Evolutionary conservation across 2,113 vertebrate genomes (phyloP), one percentile per base, ranked within the genome.

Genomic region (Periophthalmus modestus): DNA sequence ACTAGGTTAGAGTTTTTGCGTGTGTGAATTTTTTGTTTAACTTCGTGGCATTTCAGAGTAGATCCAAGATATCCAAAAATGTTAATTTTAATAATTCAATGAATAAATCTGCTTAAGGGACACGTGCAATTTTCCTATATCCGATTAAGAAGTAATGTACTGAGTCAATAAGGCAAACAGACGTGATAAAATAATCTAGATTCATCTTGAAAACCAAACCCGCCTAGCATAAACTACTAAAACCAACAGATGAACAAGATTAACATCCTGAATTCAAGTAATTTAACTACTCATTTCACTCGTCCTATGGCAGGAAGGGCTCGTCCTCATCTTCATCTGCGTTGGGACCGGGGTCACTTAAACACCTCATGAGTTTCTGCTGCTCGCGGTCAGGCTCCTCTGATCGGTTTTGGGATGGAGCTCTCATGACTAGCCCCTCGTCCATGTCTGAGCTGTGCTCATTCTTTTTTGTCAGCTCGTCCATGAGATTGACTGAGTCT

Each of bases 281-380:
- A n/a, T 55, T 55, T 10, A 55, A 55, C 19, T 21, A 2, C 10
- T 21, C n/a, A n/a, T 55, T 55, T 55, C 21, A 19, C 52, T 39
- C 16, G 0, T 4, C 14, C 91, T 73, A 94, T 19, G 93, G 95
- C 76, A 98, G 94, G 90, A 98, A 97, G 69, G 97, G 95, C 28
- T 98, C 95, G 0, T 96, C 96, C 83, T 96, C 96, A 0, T 95
- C 95, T 0, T 96, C 96, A 16, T 96, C 95, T 0, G 93, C 92
- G 39, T 92, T 91, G 0, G 98, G 97, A 23, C 98, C 98, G 0
- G 98, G 97, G 91, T 98, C 97, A 10, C 98, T 99, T 83, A 99
- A 93, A 85, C 97, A 99, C 66, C 98, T 94, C 77, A 91, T 92
- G 71, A 99, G 94, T 68, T 95, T 91, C 83, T 97, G 96, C 85